Conservation (phyloP, 1,140 invertebrate species). For the Tetramorium alpestre region DNA sequence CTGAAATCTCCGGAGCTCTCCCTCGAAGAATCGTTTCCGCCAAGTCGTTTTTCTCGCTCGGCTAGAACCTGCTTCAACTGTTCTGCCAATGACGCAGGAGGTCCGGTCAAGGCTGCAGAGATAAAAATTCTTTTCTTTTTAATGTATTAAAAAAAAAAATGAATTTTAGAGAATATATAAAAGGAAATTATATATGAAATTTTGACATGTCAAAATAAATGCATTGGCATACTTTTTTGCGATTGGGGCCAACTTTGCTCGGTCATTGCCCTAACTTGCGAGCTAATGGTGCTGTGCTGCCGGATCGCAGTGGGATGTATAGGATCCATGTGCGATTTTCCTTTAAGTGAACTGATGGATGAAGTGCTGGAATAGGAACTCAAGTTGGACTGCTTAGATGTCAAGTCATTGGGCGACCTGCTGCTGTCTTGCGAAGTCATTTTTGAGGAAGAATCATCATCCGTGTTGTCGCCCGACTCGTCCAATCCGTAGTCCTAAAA, state of each 20-base stretch:
- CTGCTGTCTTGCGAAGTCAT: conserved; percentile 79
- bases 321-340: conserved; percentile 81
- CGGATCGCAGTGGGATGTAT: conserved; percentile 81
- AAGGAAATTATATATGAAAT: background rate
- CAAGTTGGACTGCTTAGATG: conserved; percentile 82
- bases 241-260: conserved; percentile 84
- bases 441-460: conserved; percentile 87
- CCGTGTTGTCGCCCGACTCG: conserved; percentile 90
- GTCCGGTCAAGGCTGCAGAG: conserved; percentile 83
- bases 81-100: conserved; percentile 91
- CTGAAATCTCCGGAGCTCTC: conserved; percentile 88
- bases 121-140: background rate
- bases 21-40: conserved; percentile 86
- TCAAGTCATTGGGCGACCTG: conserved; percentile 80
- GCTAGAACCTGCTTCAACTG: conserved; percentile 93
- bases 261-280: conserved; percentile 84
- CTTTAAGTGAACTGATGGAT: conserved; percentile 82
- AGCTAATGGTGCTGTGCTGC: conserved; percentile 84
- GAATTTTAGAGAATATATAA: background rate
- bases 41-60: conserved; percentile 89
- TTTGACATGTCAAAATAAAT: background rate
- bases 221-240: conserved; percentile 78
- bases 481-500: conserved; percentile 89
- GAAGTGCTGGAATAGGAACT: conserved; percentile 84
- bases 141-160: background rate